phyloP scores from a whole-genome alignment of 2,888 invertebrate genomes.

The Poecilus cupreus region DNA sequence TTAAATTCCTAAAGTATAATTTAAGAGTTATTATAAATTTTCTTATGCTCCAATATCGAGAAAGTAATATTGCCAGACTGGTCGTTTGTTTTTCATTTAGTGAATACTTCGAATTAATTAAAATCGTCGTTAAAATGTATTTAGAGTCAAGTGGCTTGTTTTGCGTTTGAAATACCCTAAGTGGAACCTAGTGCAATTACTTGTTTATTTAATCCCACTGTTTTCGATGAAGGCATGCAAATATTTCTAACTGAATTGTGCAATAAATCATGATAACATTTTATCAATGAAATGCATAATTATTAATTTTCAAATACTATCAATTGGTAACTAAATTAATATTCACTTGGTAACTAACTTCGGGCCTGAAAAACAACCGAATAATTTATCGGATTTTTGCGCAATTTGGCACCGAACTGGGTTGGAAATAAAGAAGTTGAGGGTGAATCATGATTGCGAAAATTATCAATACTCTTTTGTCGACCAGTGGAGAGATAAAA shows the following conservation, averaged over 20 bases:
- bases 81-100: too few species aligned
- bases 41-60: too few species aligned
- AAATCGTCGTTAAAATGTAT: background rate
- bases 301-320: background rate
- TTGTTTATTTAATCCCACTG: background rate
- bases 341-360: background rate
- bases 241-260: background rate
- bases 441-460: slow-evolving; percentile 6
- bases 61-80: too few species aligned
- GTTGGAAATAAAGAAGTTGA: background rate
- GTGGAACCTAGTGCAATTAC: background rate
- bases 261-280: slow-evolving; percentile 25
- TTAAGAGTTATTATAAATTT: too few species aligned
- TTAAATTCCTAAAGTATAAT: too few species aligned
- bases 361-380: background rate
- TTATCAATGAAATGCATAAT: slow-evolving; percentile 3
- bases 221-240: background rate
- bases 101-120: too few species aligned
- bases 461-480: slow-evolving; percentile 2
- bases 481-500: background rate
- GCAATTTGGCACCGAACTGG: slow-evolving; percentile 1
- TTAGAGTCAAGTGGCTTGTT: slow-evolving; percentile 8
- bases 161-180: background rate
- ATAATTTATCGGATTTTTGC: background rate
- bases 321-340: background rate